These are phyloP conservation scores for Meloidogyne exigua DNA, from an alignment of 1,140 invertebrate species.

Conservation along the genomic window DNA sequence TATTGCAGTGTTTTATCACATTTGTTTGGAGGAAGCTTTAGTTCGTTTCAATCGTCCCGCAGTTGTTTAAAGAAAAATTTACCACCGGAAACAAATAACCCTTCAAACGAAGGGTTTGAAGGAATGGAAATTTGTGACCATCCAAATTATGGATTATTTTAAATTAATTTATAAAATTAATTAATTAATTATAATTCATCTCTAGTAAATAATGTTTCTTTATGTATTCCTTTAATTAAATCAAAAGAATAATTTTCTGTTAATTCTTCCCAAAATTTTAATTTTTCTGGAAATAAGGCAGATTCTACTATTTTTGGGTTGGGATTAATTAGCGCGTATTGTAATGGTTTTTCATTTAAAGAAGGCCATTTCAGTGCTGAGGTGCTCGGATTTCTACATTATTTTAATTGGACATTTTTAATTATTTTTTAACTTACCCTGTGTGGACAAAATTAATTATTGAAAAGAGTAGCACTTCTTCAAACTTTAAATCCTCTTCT, in stretches of 20 bases:
- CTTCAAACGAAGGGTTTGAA: too few species aligned
- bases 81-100: too few species aligned
- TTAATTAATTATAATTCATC: conserved; percentile 36
- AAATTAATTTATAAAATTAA: too few species aligned
- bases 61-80: too few species aligned
- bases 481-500: conserved; percentile 14
- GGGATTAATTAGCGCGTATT: conserved; percentile 3
- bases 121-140: too few species aligned
- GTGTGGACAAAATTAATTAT: conserved; percentile 35
- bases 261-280: conserved; percentile 33
- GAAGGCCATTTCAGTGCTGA: conserved; percentile 14
- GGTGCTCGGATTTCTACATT: conserved; percentile 21
- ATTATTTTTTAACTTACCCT: neutral
- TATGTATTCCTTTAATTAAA: conserved; percentile 31
- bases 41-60: too few species aligned
- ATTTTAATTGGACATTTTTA: conserved; percentile 7
- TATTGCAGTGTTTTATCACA: too few species aligned
- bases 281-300: conserved; percentile 21
- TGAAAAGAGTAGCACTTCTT: conserved; percentile 1
- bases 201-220: conserved; percentile 17
- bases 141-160: too few species aligned
- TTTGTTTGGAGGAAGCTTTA: too few species aligned
- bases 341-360: conserved; percentile 15
- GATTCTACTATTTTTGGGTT: conserved; percentile 1
- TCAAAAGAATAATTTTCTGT: conserved; percentile 38